Evolutionary conservation across 2,888 invertebrate species (phyloP), one percentile per base, ranked within the genome.

Genomic region (Pandemis heparana): DNA sequence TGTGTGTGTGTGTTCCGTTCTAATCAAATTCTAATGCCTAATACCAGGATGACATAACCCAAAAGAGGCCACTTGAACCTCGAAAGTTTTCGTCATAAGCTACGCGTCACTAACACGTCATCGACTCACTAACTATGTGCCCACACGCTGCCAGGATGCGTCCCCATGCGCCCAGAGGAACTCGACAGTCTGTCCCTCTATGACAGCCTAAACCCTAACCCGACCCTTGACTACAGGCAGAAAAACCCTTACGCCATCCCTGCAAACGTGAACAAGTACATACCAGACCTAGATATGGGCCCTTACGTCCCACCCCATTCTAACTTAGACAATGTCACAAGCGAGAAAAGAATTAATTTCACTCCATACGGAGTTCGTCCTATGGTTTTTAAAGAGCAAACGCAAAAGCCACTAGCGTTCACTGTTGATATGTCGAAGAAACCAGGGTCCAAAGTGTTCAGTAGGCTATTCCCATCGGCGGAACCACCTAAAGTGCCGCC

Each of bases 201-300:
- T 43, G 72, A 73, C 46, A 68, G 93, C 78, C 79, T 94, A 38
- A 91, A 90, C 76, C 91, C 91, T 8, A 92, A 92, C 79, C 93
- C 88, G 73, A 93, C 87, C 65, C 76, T 87, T 51, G 94, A 94
- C 76, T 93, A 88, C 71, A 82, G 92, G 0, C 89, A 89, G 77
- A 94, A 94, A 83, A 95, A 94, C 83, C 94, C 94, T 78, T 95
- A 95, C 79, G 95, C 93, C 77, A 95, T 95, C 77, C 95, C 95
- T 53, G 95, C 94, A 6, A 95, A 95, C 76, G 78, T 94, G 16
- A 94, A 94, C 76, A 92, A 87, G 73, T 83, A 84, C 5, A 81
- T 93, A 73, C 93, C 94, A 0, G 92, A 92, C n/a, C 91, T 90
- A 65, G 88, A 87, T 39, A 79, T 80, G 2, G 80, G 82, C 5